phyloP scores from a whole-genome alignment of 2,113 vertebrate genomes.

The Melospiza georgiana region DNA sequence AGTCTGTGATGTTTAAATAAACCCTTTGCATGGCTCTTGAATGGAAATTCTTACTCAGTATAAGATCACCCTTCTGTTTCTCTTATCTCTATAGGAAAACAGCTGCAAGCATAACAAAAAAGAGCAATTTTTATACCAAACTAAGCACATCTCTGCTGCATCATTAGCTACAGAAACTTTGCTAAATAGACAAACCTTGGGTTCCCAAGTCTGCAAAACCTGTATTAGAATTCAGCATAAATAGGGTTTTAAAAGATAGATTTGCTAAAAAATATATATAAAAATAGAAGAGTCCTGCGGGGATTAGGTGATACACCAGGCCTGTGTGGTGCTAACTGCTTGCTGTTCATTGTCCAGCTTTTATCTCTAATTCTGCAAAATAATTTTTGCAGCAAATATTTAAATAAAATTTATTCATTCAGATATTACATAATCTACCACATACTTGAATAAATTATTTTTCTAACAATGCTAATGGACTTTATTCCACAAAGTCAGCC shows the following conservation, averaged over 20 bases:
- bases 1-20: background rate
- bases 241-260: background rate
- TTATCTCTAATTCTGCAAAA: background rate
- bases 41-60: background rate
- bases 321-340: background rate
- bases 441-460: background rate
- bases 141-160: background rate
- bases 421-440: background rate
- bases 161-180: background rate
- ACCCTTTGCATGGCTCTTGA: background rate
- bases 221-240: background rate
- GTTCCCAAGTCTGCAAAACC: background rate
- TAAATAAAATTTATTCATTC: background rate
- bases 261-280: background rate
- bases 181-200: background rate
- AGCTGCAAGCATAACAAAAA: background rate
- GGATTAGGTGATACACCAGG: background rate
- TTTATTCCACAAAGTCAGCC: background rate
- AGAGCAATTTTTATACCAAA: background rate
- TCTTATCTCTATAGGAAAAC: background rate
- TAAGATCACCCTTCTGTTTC: background rate
- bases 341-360: background rate
- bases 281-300: too few relatives aligned
- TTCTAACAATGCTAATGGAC: background rate
- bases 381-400: background rate